These are phyloP conservation scores for Pachliopta kotzebuea DNA, from an alignment of 2,888 invertebrate genomes.

Conservation along the genomic window DNA sequence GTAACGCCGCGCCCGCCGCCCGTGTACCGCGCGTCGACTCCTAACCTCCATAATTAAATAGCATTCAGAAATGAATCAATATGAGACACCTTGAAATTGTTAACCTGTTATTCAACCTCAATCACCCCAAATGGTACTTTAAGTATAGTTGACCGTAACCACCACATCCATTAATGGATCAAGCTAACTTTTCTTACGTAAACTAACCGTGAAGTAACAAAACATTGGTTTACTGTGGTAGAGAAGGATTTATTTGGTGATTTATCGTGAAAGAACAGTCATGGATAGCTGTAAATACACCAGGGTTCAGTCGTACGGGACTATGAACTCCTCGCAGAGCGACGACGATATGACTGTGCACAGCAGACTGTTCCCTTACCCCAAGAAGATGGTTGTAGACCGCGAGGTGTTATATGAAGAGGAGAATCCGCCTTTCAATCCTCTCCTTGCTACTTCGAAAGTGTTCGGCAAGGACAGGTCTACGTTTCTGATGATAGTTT, in stretches of 20 bases:
- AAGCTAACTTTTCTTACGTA: background rate
- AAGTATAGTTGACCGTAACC: slow-evolving; percentile 72
- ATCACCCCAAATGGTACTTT: slow-evolving; percentile 73
- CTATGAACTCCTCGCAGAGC: slow-evolving; percentile 64
- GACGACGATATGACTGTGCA: slow-evolving; percentile 74
- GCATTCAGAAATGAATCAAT: slow-evolving; percentile 67
- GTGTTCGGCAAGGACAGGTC: slow-evolving; percentile 78
- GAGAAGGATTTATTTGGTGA: background rate
- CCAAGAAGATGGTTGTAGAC: slow-evolving; percentile 66
- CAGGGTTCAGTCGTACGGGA: slow-evolving; percentile 70
- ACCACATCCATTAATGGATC: background rate
- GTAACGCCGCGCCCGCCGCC: background rate
- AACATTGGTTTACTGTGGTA: background rate
- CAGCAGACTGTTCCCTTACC: slow-evolving; percentile 67
- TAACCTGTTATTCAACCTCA: slow-evolving; percentile 67
- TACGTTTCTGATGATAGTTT: slow-evolving; percentile 75
- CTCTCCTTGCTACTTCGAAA: slow-evolving; percentile 61
- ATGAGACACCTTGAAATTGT: slow-evolving; percentile 63
- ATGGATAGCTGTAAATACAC: slow-evolving; percentile 59
- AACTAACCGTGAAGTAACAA: background rate
- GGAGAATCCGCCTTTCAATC: slow-evolving; percentile 68
- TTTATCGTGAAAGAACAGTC: slow-evolving; percentile 1
- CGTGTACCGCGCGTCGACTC: background rate
- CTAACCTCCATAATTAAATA: background rate
- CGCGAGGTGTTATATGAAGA: slow-evolving; percentile 71